Percentiles rank a stretch among this genome's conserved stretches.
Conservation (phyloP, 2,113 vertebrate genomes). For the Glaucidium brasilianum region DNA sequence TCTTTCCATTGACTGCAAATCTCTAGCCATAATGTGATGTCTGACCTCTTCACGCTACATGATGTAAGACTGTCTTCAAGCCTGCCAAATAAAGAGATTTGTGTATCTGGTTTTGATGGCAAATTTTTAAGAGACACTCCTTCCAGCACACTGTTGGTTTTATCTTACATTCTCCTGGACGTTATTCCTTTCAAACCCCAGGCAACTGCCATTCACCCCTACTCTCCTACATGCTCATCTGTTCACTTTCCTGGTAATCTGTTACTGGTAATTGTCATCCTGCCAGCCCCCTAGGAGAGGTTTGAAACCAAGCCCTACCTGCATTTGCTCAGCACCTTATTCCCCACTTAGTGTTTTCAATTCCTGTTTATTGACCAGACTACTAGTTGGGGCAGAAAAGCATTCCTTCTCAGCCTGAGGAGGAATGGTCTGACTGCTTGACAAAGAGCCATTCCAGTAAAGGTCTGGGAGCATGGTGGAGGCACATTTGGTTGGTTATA, state of each 20-base stretch:
- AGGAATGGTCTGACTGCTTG: neutral
- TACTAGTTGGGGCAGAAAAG: neutral
- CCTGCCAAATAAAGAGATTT: neutral
- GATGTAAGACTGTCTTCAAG: neutral
- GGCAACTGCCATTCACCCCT: neutral
- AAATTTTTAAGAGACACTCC: neutral
- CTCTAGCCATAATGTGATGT: neutral
- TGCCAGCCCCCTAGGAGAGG: neutral
- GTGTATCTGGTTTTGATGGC: neutral
- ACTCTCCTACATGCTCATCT: neutral
- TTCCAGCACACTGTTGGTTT: neutral
- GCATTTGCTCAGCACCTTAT: neutral
- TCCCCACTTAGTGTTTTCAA: neutral
- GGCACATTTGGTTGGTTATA: fast-evolving
- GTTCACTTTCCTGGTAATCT: neutral
- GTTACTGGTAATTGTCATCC: neutral
- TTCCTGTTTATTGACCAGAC: neutral
- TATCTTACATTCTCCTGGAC: neutral
- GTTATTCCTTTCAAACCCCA: neutral
- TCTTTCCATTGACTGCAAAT: neutral
- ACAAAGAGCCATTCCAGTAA: neutral
- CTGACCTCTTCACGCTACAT: neutral
- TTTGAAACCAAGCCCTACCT: neutral
- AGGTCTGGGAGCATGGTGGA: neutral
- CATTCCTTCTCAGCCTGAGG: neutral